Percentiles rank a stretch among this genome's conserved stretches.
Conservation (phyloP, 2,113 vertebrate species). For the Oryzias curvinotus region DNA sequence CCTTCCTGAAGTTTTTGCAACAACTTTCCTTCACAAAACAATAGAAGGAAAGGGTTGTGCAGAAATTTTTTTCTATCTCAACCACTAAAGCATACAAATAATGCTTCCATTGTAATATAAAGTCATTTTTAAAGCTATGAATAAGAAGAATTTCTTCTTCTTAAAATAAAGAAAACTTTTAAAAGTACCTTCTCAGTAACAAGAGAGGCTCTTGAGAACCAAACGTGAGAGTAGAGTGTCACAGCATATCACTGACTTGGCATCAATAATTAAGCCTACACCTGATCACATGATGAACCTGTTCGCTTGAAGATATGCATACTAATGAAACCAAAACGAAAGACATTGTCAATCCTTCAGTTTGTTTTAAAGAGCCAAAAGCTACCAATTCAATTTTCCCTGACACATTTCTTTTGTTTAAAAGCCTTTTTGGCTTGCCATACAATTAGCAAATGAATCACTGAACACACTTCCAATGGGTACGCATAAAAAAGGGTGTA, state of each 20-base stretch:
- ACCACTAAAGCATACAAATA: not conserved
- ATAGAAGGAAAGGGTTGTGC: not conserved
- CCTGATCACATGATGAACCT: conserved; percentile 41
- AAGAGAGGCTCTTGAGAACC: conserved; percentile 61
- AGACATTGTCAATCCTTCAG: conserved; percentile 21
- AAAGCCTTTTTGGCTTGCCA: too few species aligned
- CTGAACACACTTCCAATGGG: not conserved
- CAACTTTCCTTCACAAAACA: not conserved
- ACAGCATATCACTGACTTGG: conserved; percentile 47
- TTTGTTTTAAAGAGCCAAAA: not conserved
- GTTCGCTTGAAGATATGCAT: conserved; percentile 41
- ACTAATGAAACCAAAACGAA: conserved; percentile 29
- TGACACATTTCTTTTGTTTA: too few species aligned
- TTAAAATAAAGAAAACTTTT: conserved; percentile 1
- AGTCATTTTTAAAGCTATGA: not conserved
- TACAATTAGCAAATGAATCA: not conserved
- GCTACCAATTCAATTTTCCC: too few species aligned
- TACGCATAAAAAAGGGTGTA: too few species aligned
- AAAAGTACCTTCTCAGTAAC: conserved; percentile 45
- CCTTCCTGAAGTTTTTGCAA: not conserved
- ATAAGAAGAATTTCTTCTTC: conserved; percentile 1
- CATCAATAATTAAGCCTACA: conserved; percentile 78
- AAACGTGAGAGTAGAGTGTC: conserved; percentile 71
- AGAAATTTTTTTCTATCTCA: not conserved
- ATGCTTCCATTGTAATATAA: not conserved